Base-by-base conservation (phyloP, 1,140 invertebrate species). In the Drosophila malerkotliana region DNA sequence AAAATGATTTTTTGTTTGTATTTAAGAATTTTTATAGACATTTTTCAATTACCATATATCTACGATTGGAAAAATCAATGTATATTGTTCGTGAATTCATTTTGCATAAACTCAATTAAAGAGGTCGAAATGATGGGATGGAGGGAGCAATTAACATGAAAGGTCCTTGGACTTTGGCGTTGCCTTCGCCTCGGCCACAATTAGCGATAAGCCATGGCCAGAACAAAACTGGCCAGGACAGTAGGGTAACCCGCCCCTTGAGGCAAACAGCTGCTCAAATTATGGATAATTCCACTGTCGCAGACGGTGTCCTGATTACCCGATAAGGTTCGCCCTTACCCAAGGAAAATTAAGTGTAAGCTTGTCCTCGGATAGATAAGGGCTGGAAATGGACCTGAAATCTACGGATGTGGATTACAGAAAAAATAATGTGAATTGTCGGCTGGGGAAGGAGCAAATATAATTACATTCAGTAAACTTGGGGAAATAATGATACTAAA, bases 131-230 rank as follows among this genome's bases (percentile, higher is more conserved):
- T 39, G 49, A 26, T 8, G 44, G 34, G 55, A 67, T 15, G 39
- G 48, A 44, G 51, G 57, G 49, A 57, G 82, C 77, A 85, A 85
- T 85, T 85, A 87, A 87, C 78, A 87, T 71, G 64, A 85, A 85
- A 74, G 82, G 81, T 81, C 64, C 73, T 57, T 62, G 64, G 73
- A 81, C 82, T 59, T 73, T 64, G 55, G 39, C 68, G 47, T 39
- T 83, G 60, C 72, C 57, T 66, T 66, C 53, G 62, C 68, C 32
- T 39, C 61, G 48, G 56, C 58, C 69, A 81, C 81, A 87, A 85
- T 85, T 81, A 85, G 83, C 82, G 78, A 87, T 82, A 85, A 87
- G 83, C 69, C 79, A 57, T 68, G 62, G 45, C 67, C 73, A 30
- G 66, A 12, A 52, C 56, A 61, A 49, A 26, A 18, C 41, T 15